phyloP scores from a whole-genome alignment of 2,113 vertebrate genomes.

The Bujurquina vittata region DNA sequence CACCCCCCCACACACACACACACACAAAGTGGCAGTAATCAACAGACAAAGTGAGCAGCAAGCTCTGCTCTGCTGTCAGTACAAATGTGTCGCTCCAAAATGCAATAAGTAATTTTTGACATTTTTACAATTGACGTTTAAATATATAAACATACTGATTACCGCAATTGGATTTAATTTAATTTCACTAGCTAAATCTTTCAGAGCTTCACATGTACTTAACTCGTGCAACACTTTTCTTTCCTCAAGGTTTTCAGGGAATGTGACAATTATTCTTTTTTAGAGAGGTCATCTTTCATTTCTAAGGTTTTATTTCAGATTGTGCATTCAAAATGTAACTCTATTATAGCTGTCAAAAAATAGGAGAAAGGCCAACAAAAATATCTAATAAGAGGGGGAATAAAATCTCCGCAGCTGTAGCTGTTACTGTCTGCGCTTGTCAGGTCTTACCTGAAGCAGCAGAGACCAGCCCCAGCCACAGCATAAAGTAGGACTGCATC shows the following conservation, averaged over 20 bases:
- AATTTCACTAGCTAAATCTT: neutral
- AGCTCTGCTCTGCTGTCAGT: slow-evolving; percentile 3
- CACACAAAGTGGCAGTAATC: neutral
- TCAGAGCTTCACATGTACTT: neutral
- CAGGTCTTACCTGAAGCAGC: slow-evolving; percentile 70
- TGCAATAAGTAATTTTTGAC: neutral
- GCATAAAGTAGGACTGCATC: slow-evolving; percentile 70
- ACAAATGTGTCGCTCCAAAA: neutral
- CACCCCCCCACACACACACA: no score
- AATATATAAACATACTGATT: neutral
- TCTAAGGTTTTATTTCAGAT: neutral
- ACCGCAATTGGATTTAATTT: neutral
- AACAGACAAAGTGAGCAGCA: neutral
- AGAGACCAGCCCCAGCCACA: slow-evolving; percentile 66
- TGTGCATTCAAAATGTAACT: neutral
- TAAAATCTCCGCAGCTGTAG: neutral
- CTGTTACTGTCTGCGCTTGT: neutral
- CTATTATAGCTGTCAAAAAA: neutral
- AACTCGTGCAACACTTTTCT: neutral
- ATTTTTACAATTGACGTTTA: neutral
- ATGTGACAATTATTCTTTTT: neutral
- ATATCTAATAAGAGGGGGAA: neutral
- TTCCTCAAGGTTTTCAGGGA: neutral
- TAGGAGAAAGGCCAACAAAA: neutral
- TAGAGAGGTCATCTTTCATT: neutral